Evolutionary conservation across 1,140 invertebrate genomes (phyloP).

Genomic region (Bombus breviceps): DNA sequence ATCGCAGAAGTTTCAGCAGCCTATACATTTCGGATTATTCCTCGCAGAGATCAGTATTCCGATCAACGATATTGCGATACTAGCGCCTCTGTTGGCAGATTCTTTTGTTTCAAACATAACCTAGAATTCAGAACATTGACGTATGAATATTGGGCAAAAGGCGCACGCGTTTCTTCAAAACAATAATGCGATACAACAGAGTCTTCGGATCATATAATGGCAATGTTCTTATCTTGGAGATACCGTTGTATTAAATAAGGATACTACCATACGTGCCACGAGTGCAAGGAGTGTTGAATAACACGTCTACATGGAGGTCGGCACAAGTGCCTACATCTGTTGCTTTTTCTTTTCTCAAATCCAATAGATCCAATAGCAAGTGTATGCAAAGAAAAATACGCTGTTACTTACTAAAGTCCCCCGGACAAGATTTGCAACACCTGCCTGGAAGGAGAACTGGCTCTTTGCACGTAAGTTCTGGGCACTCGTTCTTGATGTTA

Average conservation of each 20-base stretch:
- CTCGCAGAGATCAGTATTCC: too few species aligned
- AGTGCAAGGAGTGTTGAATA: neutral
- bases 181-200: neutral
- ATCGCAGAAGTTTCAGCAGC: too few species aligned
- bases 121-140: neutral
- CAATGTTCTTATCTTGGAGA: slow-evolving; percentile 21
- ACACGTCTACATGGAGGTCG: neutral
- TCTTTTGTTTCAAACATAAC: neutral
- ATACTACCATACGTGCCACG: neutral
- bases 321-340: neutral
- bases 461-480: slow-evolving; percentile 91
- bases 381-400: neutral
- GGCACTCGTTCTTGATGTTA: slow-evolving; percentile 95
- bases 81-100: neutral
- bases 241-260: slow-evolving; percentile 16
- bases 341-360: too few species aligned
- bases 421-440: slow-evolving; percentile 95
- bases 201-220: neutral
- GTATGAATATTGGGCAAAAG: neutral
- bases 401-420: slow-evolving; percentile 88
- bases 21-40: neutral
- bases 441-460: slow-evolving; percentile 92
- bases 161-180: neutral
- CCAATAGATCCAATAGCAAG: neutral
- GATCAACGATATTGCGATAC: neutral